A percentile compares a stretch with the other conserved stretches of the same genome.
Conservation (phyloP, 2,888 invertebrate genomes). For the Lithosia quadra region DNA sequence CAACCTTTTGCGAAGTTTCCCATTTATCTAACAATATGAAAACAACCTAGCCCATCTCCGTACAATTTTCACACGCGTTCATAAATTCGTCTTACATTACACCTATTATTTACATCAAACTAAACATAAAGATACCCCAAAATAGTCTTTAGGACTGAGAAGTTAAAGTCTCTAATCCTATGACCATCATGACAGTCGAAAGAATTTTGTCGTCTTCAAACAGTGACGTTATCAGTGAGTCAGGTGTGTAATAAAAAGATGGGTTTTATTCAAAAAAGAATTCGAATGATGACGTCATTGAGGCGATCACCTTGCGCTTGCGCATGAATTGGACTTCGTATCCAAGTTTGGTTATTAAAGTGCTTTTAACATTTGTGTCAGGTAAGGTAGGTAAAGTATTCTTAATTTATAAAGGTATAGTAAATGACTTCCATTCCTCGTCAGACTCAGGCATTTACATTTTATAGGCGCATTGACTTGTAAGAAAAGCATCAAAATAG, state of each 20-base stretch:
- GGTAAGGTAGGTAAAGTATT: not conserved
- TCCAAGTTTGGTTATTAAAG: conserved; percentile 8
- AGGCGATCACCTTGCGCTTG: conserved; percentile 20
- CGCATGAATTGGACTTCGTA: conserved; percentile 19
- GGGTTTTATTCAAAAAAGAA: conserved; percentile 32
- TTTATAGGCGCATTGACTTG: not conserved
- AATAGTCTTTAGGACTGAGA: conserved; percentile 16
- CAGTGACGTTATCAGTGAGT: conserved; percentile 63
- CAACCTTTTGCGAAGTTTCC: no score
- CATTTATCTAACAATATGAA: not conserved
- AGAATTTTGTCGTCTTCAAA: conserved; percentile 30
- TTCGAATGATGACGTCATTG: conserved; percentile 47
- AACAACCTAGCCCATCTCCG: not conserved
- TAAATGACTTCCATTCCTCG: not conserved
- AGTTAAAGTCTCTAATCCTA: conserved; percentile 29
- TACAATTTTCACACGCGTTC: conserved; percentile 13
- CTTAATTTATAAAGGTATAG: not conserved
- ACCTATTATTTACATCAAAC: conserved; percentile 1
- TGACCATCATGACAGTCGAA: conserved; percentile 8
- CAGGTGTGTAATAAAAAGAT: conserved; percentile 51
- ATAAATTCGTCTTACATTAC: conserved; percentile 11
- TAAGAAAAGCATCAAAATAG: not conserved
- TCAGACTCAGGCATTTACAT: not conserved
- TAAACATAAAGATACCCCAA: not conserved
- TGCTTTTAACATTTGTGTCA: conserved; percentile 7